Evolutionary conservation across 2,888 invertebrate genomes (phyloP), one percentile per base, ranked within the genome.

Genomic region (Orthonychiurus folsomi): DNA sequence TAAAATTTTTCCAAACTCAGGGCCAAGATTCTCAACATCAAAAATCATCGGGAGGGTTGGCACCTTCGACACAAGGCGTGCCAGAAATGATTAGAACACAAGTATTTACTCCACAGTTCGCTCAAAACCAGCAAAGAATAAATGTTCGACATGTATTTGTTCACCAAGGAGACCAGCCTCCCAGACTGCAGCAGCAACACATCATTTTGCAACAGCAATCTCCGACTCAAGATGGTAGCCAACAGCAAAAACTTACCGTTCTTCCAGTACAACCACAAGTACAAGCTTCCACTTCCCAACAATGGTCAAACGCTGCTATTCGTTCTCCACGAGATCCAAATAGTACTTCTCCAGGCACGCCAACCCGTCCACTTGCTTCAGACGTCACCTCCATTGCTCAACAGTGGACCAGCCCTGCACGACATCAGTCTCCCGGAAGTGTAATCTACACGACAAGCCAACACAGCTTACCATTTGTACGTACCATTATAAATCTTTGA

Each of bases 231-330:
- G n/a, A 9, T 59, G 47, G 15, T 3, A 48, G 50, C 23, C 27
- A 28, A 20, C 59, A 50, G 23, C 48, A 50, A 21, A 48, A 47
- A 20, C 20, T 9, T 3, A 27, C 20, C 20, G 55, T 25, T 3
- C 68, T 66, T 61, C 64, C 60, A 50, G 63, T 37, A 21, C 68
- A 63, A 15, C 67, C 53, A 27, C 2, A 55, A 15, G 18, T 62
- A 25, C 63, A 65, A 1, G 60, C 66, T 9, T 60, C 25, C 15
- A 2, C 20, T 25, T 27, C 56, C 1, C 60, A 59, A 27, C 56
- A n/a, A n/a, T n/a, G n/a, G n/a, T n/a, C n/a, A n/a, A n/a, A n/a
- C n/a, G n/a, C n/a, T n/a, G n/a, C n/a, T n/a, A n/a, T n/a, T n/a
- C n/a, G n/a, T n/a, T n/a, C n/a, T n/a, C n/a, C n/a, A n/a, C n/a